These are phyloP conservation scores for Drosophila vallismaia DNA, from an alignment of 2,888 invertebrate genomes.

Conservation along the genomic window DNA sequence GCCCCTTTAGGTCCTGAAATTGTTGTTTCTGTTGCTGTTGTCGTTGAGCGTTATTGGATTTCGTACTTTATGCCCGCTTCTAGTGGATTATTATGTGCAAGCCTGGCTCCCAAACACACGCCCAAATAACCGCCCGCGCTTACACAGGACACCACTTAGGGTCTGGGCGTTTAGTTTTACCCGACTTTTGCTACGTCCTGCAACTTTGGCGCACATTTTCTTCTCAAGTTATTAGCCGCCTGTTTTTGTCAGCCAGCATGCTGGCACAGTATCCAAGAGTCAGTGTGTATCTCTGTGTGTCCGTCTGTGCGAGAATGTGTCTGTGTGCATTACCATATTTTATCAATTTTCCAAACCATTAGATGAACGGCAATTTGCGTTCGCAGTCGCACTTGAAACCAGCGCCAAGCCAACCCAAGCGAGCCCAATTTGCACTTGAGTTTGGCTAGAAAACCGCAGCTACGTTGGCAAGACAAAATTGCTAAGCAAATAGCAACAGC, in stretches of 20 bases:
- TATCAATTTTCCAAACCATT: slow-evolving; percentile 82
- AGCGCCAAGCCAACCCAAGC: slow-evolving; percentile 57
- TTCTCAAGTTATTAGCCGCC: slow-evolving; percentile 78
- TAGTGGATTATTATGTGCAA: slow-evolving; percentile 80
- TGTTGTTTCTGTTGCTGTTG: slow-evolving; percentile 30
- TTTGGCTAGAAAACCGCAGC: slow-evolving; percentile 53
- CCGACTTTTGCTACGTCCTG: slow-evolving; percentile 78
- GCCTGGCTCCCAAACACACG: slow-evolving; percentile 34
- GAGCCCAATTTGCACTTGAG: slow-evolving; percentile 79
- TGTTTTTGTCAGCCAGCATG: slow-evolving; percentile 73
- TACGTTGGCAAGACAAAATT: slow-evolving; percentile 36
- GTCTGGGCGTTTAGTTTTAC: slow-evolving; percentile 66
- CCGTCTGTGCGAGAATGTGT: slow-evolving; percentile 36
- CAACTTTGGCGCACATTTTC: slow-evolving; percentile 78
- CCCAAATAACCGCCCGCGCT: slow-evolving; percentile 11
- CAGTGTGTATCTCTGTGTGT: slow-evolving; percentile 28
- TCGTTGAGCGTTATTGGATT: slow-evolving; percentile 79
- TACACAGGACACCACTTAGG: slow-evolving; percentile 7
- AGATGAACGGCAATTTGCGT: slow-evolving; percentile 78
- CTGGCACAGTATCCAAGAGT: slow-evolving; percentile 25
- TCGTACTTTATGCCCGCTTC: slow-evolving; percentile 77
- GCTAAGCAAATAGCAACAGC: slow-evolving; percentile 16
- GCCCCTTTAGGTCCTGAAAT: slow-evolving; percentile 14
- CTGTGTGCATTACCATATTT: slow-evolving; percentile 79
- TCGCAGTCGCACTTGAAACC: slow-evolving; percentile 76